Evolutionary conservation across 1,140 invertebrate genomes (phyloP).

Genomic region (Anoplolepis gracilipes): DNA sequence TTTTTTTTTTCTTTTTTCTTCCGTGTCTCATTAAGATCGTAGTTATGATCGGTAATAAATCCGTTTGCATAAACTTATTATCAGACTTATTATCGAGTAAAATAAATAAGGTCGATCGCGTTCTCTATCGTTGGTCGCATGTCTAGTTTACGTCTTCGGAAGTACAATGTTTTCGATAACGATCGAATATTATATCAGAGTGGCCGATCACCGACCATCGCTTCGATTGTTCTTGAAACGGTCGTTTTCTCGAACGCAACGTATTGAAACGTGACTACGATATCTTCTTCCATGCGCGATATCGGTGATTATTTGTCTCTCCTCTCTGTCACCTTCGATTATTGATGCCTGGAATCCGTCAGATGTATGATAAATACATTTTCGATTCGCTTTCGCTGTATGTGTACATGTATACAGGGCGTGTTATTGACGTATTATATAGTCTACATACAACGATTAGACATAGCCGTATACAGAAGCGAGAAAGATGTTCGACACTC

Average conservation of each 20-base stretch:
- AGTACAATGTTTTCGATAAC: background rate
- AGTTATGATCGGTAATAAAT: background rate
- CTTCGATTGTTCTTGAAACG: background rate
- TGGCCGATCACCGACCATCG: background rate
- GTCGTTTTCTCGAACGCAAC: background rate
- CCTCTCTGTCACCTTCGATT: background rate
- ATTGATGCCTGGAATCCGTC: background rate
- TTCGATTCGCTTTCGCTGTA: background rate
- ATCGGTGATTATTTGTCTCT: background rate
- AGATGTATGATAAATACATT: background rate
- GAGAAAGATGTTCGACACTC: background rate
- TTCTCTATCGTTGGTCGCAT: conserved; percentile 7
- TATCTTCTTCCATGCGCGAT: background rate
- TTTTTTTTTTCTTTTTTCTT: background rate
- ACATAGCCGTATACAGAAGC: conserved; percentile 21
- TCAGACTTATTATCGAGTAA: conserved; percentile 29
- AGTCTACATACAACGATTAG: background rate
- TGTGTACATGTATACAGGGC: background rate
- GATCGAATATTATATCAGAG: background rate
- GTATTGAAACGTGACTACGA: background rate
- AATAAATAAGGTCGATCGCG: conserved; percentile 64
- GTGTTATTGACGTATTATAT: background rate
- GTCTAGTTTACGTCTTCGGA: background rate
- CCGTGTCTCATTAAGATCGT: background rate
- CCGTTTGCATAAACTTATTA: too few species aligned